Base-by-base conservation (phyloP, 2,113 vertebrate genomes). In the Pseudopipra pipra region DNA sequence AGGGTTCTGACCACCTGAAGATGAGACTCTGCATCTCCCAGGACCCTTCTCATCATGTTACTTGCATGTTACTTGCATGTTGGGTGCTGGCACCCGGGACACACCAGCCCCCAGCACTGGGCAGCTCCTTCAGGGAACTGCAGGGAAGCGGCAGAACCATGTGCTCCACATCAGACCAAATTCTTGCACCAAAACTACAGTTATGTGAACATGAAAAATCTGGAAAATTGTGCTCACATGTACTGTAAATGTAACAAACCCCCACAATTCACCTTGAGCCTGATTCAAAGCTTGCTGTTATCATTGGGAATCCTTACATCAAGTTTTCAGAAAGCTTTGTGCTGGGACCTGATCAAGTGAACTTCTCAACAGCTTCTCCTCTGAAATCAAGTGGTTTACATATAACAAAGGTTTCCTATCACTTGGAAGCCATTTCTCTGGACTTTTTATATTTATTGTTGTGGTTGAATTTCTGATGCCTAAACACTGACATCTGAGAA, bases 61-160 rank as follows among this genome's bases (percentile, higher is more conserved):
- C 27, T 58, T 24, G 31, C 5, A 2, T 2, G 1, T 18, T n/a
- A 58, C 27, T 58, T 24, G 31, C 3, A 1, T 1, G 2, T 13
- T 7, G 7, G 44, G 33, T 2, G 5, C 43, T 58, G 56, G 33
- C 33, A n/a, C 21, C 25, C 19, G 33, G 49, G 55, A 75, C 31
- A 28, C 1, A 54, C 41, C 41, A 54, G 28, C 18, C 35, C 8
- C 4, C 17, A 30, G 76, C 31, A 5, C 37, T n/a, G n/a, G 30
- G 66, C 37, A 58, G 37, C 22, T 8, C 47, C 37, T 41, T 20
- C 80, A 28, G 16, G 47, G 37, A 68, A 56, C 30, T 1, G 0
- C 33, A 41, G 41, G 47, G 47, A 82, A 73, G 47, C 1, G 3
- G 54, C 7, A 44, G 63, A 67, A 8, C 6, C 6, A 2, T 4